Percentiles rank a stretch among this genome's conserved stretches.
Conservation (phyloP, 2,797 vertebrate species). For the Pangasius sanitwongsei region DNA sequence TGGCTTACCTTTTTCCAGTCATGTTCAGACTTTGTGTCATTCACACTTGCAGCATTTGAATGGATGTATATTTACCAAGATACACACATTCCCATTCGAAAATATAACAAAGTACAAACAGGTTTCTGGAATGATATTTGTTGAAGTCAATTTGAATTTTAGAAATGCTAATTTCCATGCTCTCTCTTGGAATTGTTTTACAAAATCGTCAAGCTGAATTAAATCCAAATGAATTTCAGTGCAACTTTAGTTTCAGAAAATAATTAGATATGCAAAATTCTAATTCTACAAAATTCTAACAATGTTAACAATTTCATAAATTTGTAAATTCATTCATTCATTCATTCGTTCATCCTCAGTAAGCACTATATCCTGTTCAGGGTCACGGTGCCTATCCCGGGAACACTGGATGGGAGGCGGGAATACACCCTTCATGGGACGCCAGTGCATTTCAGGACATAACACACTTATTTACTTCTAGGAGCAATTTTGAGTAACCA, state of each 20-base stretch:
- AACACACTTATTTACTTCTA: background rate
- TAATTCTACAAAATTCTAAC: too few relatives aligned
- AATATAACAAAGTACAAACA: background rate
- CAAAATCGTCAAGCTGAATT: background rate
- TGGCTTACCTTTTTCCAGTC: background rate
- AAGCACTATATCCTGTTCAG: background rate
- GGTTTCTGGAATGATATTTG: background rate
- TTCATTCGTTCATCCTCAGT: background rate
- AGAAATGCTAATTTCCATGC: background rate
- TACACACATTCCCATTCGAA: too few relatives aligned
- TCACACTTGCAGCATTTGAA: background rate
- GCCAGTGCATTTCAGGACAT: background rate
- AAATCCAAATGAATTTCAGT: background rate
- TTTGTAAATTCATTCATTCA: background rate
- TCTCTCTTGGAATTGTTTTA: background rate
- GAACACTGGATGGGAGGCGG: too few relatives aligned
- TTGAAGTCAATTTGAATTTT: background rate
- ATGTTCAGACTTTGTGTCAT: conserved; percentile 6
- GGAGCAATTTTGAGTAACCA: too few relatives aligned
- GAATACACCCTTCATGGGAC: background rate
- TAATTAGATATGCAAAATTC: background rate
- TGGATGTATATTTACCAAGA: background rate
- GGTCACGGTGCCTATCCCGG: background rate
- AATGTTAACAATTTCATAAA: background rate
- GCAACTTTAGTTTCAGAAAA: background rate